Evolutionary conservation across 2,797 vertebrate species (phyloP).

Genomic region (Pempheris klunzingeri): DNA sequence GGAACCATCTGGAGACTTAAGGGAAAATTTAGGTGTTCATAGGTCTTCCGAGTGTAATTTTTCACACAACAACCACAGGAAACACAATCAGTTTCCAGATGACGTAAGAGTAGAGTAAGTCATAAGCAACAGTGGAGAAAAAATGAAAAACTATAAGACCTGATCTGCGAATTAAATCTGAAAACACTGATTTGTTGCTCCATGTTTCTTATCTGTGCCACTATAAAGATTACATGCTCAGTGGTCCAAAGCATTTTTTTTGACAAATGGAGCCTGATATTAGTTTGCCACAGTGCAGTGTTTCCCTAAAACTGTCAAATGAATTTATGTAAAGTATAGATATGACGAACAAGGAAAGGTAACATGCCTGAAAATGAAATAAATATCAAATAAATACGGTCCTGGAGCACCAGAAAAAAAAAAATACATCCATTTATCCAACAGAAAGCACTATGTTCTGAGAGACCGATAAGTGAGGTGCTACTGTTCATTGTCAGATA

Average conservation of each 20-base stretch:
- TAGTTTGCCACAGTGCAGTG: slow-evolving; percentile 16
- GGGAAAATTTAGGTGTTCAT: background rate
- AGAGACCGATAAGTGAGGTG: background rate
- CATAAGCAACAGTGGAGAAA: slow-evolving; percentile 5
- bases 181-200: slow-evolving; percentile 9
- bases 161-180: slow-evolving; percentile 22
- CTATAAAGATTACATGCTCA: slow-evolving; percentile 31
- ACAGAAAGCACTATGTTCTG: background rate
- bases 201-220: slow-evolving; percentile 14
- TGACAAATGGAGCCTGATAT: slow-evolving; percentile 48
- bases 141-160: slow-evolving; percentile 9
- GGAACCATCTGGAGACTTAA: background rate
- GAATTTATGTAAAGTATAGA: slow-evolving; percentile 25
- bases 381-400: slow-evolving; percentile 4
- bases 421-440: slow-evolving; percentile 1
- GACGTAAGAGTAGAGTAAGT: slow-evolving; percentile 11
- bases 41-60: background rate
- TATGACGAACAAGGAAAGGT: slow-evolving; percentile 1
- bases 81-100: slow-evolving; percentile 7
- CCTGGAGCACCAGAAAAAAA: background rate
- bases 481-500: background rate
- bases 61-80: background rate
- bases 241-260: slow-evolving; percentile 24
- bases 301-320: slow-evolving; percentile 33
- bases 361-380: slow-evolving; percentile 1